A percentile compares a stretch with the other conserved stretches of the same genome.
Evolutionary conservation across 2,113 vertebrate genomes (phyloP).

Genomic region (Sisor rabdophorus): DNA sequence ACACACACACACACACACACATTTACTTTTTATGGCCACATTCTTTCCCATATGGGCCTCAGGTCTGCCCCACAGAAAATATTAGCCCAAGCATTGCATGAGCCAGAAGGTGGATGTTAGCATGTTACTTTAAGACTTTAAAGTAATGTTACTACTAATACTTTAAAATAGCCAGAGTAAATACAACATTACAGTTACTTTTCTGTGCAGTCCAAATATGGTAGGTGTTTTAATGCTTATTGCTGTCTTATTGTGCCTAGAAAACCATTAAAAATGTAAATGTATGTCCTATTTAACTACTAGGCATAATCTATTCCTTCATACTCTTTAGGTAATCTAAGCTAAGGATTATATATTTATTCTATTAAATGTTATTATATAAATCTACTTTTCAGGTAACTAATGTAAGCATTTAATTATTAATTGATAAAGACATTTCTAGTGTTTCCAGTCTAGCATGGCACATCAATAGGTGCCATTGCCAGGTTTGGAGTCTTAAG

Average conservation of each 20-base stretch:
- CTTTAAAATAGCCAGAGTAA: slow-evolving; percentile 57
- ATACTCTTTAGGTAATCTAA: background rate
- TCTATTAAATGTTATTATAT: too few relatives aligned
- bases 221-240: background rate
- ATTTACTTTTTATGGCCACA: slow-evolving; percentile 55
- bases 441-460: too few relatives aligned
- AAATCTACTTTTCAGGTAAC: too few relatives aligned
- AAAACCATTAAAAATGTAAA: background rate
- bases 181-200: slow-evolving; percentile 53
- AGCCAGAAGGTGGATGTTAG: slow-evolving; percentile 55
- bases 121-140: slow-evolving; percentile 56
- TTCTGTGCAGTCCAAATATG: slow-evolving; percentile 19
- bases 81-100: slow-evolving; percentile 53
- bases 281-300: background rate
- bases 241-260: background rate
- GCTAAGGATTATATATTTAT: too few relatives aligned
- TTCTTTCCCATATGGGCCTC: slow-evolving; percentile 57
- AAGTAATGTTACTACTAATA: too few relatives aligned
- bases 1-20: slow-evolving; percentile 33
- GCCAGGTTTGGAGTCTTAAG: too few relatives aligned
- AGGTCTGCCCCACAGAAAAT: slow-evolving; percentile 42
- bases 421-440: too few relatives aligned
- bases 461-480: too few relatives aligned
- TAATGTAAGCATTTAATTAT: too few relatives aligned
- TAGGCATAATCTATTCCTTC: background rate